Percentiles rank a stretch among this genome's conserved stretches.
These are phyloP conservation scores for Acrocyrtus sp. DNA, from an alignment of 2,888 invertebrate genomes.

Conservation along the genomic window DNA sequence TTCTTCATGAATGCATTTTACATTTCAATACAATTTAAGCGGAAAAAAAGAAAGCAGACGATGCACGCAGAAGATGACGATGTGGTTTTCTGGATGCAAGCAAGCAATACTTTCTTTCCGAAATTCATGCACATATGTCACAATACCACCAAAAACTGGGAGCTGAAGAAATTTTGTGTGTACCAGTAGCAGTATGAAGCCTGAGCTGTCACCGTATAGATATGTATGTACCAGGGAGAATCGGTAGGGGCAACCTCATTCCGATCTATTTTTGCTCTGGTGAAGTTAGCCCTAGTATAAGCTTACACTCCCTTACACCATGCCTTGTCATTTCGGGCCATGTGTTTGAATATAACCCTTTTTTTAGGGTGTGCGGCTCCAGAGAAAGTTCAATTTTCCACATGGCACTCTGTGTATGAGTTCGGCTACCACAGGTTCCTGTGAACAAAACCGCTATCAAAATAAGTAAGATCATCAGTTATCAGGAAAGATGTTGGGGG, in stretches of 20 bases:
- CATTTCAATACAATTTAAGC: neutral
- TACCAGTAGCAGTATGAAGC: neutral
- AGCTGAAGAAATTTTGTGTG: neutral
- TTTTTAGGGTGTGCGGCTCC: neutral
- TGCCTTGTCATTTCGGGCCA: neutral
- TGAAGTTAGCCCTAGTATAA: slow-evolving; percentile 6
- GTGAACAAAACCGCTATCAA: neutral
- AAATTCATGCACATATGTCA: slow-evolving; percentile 26
- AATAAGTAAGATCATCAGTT: slow-evolving; percentile 21
- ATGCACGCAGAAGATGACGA: neutral
- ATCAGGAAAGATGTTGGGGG: slow-evolving; percentile 1
- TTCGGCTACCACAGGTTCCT: neutral
- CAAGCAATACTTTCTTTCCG: slow-evolving; percentile 9
- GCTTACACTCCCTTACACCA: neutral
- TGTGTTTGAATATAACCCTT: neutral
- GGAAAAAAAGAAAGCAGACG: neutral
- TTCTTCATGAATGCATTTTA: neutral
- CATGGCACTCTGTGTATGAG: neutral
- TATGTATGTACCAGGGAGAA: neutral
- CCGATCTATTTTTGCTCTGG: slow-evolving; percentile 8
- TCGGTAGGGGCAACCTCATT: slow-evolving; percentile 32
- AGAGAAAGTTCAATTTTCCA: slow-evolving; percentile 18
- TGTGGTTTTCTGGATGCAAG: too few relatives aligned
- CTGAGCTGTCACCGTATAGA: neutral
- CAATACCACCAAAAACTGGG: neutral